These are phyloP conservation scores for Ditula angustiorana DNA, from an alignment of 2,888 invertebrate species.

Conservation along the genomic window DNA sequence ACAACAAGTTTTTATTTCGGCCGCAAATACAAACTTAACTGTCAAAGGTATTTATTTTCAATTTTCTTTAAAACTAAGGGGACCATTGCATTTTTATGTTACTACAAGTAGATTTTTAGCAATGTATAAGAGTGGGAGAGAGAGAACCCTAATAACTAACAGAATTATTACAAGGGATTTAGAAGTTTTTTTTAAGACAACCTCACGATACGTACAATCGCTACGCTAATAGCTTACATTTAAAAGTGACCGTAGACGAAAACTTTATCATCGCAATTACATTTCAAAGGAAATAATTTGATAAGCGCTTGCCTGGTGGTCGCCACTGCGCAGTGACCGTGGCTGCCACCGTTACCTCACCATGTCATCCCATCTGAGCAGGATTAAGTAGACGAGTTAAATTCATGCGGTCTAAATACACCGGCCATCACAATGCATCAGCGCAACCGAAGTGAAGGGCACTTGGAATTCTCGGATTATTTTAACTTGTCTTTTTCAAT, in stretches of 20 bases:
- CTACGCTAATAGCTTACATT: no score
- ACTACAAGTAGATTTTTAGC: no score
- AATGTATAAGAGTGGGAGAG: no score
- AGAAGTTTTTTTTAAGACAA: no score
- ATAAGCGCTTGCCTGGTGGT: constrained; percentile 15
- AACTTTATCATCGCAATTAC: constrained; percentile 35
- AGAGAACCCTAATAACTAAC: no score
- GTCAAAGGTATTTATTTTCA: no score
- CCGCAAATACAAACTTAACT: no score
- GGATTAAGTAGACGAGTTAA: constrained; percentile 63
- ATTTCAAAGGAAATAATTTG: constrained; percentile 12
- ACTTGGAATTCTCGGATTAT: constrained; percentile 82
- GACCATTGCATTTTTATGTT: no score
- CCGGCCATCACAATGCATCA: constrained; percentile 83
- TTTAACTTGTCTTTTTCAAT: constrained; percentile 85
- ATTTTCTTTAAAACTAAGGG: no score
- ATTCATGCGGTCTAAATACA: constrained; percentile 79
- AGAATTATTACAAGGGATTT: no score
- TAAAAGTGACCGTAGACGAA: neutral
- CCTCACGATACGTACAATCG: no score
- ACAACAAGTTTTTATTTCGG: no score
- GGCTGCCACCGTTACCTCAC: constrained; percentile 40
- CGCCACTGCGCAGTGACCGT: constrained; percentile 34
- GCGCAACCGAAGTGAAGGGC: constrained; percentile 79
- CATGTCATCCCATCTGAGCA: constrained; percentile 59